Percentiles rank a stretch among this genome's conserved stretches.
Conservation (phyloP, 2,113 vertebrate genomes). For the Mionectes macconnelli region DNA sequence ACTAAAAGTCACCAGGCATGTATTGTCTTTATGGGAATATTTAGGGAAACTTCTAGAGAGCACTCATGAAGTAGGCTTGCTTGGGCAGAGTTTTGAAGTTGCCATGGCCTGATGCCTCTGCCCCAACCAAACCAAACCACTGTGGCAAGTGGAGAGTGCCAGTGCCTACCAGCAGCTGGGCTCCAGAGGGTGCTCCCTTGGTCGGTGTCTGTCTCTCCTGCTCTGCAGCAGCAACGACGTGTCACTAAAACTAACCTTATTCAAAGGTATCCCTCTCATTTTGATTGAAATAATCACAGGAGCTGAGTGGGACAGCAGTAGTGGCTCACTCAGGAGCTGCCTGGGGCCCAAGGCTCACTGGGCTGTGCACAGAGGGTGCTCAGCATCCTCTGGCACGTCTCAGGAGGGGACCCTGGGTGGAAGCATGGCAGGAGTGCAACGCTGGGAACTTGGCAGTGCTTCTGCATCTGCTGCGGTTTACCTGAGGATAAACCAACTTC, state of each 20-base stretch:
- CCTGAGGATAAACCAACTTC: background rate
- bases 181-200: background rate
- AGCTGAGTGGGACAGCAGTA: background rate
- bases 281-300: accelerated
- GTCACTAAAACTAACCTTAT: background rate
- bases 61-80: slow-evolving; percentile 18
- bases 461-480: background rate
- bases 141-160: background rate
- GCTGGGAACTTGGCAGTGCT: accelerated
- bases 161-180: accelerated
- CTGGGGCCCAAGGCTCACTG: accelerated
- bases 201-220: background rate
- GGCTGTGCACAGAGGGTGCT: background rate
- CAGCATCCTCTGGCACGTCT: background rate
- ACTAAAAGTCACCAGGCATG: accelerated
- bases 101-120: background rate
- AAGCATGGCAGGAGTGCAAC: accelerated
- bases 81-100: background rate
- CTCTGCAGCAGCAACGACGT: background rate
- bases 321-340: background rate
- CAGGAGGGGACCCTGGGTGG: background rate
- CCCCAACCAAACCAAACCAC: too few relatives aligned
- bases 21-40: slow-evolving; percentile 34
- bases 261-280: background rate
- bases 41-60: slow-evolving; percentile 6